These are phyloP conservation scores for Coracopsis vasa DNA, from an alignment of 2,113 vertebrate genomes.

Conservation along the genomic window DNA sequence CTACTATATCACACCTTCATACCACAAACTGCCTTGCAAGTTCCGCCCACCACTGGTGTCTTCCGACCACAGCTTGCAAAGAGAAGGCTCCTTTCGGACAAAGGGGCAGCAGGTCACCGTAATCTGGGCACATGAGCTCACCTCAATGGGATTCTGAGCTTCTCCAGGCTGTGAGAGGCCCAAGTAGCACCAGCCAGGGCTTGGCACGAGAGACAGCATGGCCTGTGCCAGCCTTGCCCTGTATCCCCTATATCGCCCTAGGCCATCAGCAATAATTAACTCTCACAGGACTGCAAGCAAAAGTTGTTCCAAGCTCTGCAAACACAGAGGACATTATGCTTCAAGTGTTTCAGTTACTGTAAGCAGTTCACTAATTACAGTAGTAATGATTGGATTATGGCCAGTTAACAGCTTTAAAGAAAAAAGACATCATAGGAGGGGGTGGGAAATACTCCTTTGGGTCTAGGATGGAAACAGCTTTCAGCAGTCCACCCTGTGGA, in stretches of 20 bases:
- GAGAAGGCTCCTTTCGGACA: neutral
- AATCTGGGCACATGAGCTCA: neutral
- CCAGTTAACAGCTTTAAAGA: constrained; percentile 40
- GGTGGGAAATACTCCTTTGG: neutral
- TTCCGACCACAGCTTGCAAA: neutral
- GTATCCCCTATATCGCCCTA: neutral
- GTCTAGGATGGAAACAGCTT: neutral
- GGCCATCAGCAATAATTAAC: neutral
- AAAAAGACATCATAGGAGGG: neutral
- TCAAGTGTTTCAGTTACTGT: constrained; percentile 28
- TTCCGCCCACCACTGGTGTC: neutral
- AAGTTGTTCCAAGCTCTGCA: neutral
- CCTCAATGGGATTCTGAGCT: neutral
- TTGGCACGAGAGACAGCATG: neutral
- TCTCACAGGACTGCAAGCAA: neutral
- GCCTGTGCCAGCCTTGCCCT: neutral
- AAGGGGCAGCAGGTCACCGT: neutral
- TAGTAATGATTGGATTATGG: constrained; percentile 48
- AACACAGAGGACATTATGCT: neutral
- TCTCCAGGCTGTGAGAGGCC: neutral
- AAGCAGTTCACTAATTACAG: constrained; percentile 58
- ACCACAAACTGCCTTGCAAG: neutral
- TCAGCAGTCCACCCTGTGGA: neutral
- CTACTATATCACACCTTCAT: neutral
- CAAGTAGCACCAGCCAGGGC: rapidly evolving